Evolutionary conservation across 1,140 invertebrate species (phyloP), one percentile per base, ranked within the genome.

Genomic region (Bombus confusus): DNA sequence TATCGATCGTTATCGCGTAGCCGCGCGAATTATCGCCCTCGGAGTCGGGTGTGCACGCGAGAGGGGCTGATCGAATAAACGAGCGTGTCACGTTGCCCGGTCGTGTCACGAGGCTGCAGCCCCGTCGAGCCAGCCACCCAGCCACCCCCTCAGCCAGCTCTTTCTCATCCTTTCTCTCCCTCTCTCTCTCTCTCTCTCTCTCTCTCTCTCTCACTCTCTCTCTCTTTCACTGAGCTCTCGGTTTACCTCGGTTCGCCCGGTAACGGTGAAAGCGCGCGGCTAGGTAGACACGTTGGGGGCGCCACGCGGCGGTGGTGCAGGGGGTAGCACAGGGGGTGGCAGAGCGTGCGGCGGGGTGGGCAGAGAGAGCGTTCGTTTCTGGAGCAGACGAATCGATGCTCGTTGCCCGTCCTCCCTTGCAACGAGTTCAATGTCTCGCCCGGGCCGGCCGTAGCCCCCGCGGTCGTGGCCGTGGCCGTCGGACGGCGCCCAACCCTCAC

Each of bases 371-470:
- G 90, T 90, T 91, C 92, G 92, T 93, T 94, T 94, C 92, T 94
- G 89, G 93, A 93, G 93, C 93, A 94, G 93, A 93, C 93, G 91
- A 94, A 94, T 94, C 93, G 93, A 94, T 94, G 92, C 91, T 87
- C 90, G 89, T 85, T 87, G 89, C 91, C 88, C 88, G 82, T 88
- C 88, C 89, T 87, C 91, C 91, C 87, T 92, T 93, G 92, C 93
- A 94, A 91, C 92, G 93, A 94, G 93, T 94, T 94, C 93, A 94
- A 94, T 93, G 93, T 93, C 93, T 94, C 93, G 93, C 93, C 93
- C 93, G 93, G 93, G 93, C 92, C 83, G 86, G 89, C 91, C 90
- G 87, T 88, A 91, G 91, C 91, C 89, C 90, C 87, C 88, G 88
- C 86, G 88, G 85, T 90, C 86, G 86, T 89, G 88, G 88, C 89